Base-by-base conservation (phyloP, 2,888 invertebrate genomes). In the Selenia dentaria region DNA sequence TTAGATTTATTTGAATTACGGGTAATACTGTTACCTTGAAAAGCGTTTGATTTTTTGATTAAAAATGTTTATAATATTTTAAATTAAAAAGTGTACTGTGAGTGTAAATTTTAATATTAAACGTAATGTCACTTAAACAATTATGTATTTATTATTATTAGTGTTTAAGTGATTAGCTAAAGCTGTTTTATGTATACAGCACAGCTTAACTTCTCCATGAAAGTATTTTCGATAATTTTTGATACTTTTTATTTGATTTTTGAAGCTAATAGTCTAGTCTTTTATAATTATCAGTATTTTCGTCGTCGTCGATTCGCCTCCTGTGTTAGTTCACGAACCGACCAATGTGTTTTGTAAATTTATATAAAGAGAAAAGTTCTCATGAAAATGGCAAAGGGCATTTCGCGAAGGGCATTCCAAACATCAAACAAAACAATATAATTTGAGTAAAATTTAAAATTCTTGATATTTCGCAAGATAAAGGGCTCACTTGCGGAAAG, bases 321-420 rank as follows among this genome's bases (percentile, higher is more conserved):
- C 63, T 38, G 44, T 42, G 43, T 53, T 51, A 52, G 42, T 51
- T 48, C 38, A 68, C 56, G 61, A 77, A 74, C 69, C 57, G 83
- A 83, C 83, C 85, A 85, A 86, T 62, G 60, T 64, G 67, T 76
- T 78, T 82, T 81, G 73, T 81, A 83, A 76, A 77, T 80, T 78
- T 79, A 76, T 80, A 74, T 9, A 69, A 66, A 71, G n/a, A n/a
- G n/a, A n/a, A 73, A 67, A 70, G 72, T 64, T 54, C 61, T 57
- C 48, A 55, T 66, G 74, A 67, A 64, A 68, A 52, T 45, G 64
- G 62, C 61, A 55, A 48, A 18, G 35, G 65, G 64, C 61, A 22
- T 33, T 9, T 29, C 37, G 51, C 57, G 56, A 57, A 38, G 20
- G 73, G 63, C 4, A 62, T 40, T 42, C 51, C 48, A 26, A 2